Conservation (phyloP, 2,113 vertebrate species). For the Collichthys lucidus region DNA sequence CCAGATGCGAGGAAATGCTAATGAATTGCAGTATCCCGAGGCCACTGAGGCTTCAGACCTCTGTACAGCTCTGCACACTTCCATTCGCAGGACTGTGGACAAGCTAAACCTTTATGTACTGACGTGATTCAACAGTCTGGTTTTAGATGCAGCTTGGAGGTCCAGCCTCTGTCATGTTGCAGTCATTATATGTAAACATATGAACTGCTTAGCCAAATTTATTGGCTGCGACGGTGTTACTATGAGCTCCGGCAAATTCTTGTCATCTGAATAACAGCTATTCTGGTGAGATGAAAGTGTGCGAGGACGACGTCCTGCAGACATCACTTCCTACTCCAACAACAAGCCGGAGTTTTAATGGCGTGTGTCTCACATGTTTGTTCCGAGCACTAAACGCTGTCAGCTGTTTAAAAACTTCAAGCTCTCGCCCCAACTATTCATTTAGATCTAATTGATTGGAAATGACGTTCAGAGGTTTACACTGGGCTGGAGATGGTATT, state of each 20-base stretch:
- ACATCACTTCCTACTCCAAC: background rate
- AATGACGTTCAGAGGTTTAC: background rate
- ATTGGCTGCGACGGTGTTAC: background rate
- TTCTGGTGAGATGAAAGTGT: conserved; percentile 21
- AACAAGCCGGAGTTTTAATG: conserved; percentile 9
- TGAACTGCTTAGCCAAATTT: background rate
- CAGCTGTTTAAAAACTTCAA: conserved; percentile 1
- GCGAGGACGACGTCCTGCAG: conserved; percentile 7
- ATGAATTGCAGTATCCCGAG: conserved; percentile 69
- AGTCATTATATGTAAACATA: background rate
- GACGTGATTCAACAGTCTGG: background rate
- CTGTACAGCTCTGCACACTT: conserved; percentile 31
- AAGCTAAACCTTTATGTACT: background rate
- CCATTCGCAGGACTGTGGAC: conserved; percentile 27
- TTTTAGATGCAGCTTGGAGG: background rate
- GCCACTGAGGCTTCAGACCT: conserved; percentile 51
- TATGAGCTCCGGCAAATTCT: background rate
- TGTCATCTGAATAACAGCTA: conserved; percentile 13
- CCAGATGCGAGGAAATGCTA: conserved; percentile 71
- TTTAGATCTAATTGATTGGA: background rate
- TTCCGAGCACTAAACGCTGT: background rate
- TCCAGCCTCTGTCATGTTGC: background rate
- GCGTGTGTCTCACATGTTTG: background rate
- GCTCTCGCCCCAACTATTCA: background rate
- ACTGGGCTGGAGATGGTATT: conserved; percentile 1